These are phyloP conservation scores for Hylaeus anthracinus DNA, from an alignment of 1,140 invertebrate species.

Conservation along the genomic window DNA sequence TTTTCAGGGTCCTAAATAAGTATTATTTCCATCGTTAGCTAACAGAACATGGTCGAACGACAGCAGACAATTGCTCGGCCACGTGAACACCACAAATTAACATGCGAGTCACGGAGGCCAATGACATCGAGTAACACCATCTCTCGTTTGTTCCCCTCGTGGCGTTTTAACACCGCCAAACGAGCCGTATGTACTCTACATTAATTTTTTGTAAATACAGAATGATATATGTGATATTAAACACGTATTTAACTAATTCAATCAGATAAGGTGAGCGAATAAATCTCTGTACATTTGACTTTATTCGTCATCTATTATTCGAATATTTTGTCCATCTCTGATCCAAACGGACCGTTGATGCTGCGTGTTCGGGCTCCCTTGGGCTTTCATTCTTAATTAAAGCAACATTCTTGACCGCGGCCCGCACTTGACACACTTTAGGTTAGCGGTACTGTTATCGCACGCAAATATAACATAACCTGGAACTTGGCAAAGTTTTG, in stretches of 20 bases:
- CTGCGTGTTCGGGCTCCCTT: neutral
- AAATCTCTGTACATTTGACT: no score
- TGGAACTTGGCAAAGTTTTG: neutral
- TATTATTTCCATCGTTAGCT: neutral
- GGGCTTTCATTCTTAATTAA: conserved; percentile 16
- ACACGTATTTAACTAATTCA: no score
- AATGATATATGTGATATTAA: no score
- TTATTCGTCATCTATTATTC: no score
- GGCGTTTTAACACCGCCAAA: conserved; percentile 28
- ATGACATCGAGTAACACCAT: conserved; percentile 72
- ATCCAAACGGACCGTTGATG: neutral
- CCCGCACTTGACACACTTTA: conserved; percentile 49
- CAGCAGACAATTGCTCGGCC: conserved; percentile 32
- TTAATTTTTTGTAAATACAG: no score
- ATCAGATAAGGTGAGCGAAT: no score
- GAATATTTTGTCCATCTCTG: no score
- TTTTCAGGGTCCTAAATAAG: no score
- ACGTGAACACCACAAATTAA: conserved; percentile 67
- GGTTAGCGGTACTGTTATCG: conserved; percentile 40
- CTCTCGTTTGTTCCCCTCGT: conserved; percentile 35
- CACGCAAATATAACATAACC: conserved; percentile 22
- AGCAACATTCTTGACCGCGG: conserved; percentile 15
- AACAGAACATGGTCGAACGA: neutral
- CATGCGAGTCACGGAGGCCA: conserved; percentile 68
- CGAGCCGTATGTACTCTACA: neutral